phyloP scores from a whole-genome alignment of 1,140 invertebrate genomes.

The Lasaia peninsularis region DNA sequence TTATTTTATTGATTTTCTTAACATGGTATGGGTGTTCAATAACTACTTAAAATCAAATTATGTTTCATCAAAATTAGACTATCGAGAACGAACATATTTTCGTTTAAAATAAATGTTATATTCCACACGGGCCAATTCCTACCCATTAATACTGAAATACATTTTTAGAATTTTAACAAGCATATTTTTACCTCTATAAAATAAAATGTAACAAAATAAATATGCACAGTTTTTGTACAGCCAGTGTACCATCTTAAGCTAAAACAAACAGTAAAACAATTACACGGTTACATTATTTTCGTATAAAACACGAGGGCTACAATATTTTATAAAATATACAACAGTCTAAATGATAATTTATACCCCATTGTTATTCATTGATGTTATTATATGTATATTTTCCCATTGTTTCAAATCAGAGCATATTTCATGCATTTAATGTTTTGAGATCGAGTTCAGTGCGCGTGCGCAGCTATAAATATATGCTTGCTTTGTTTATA shows the following conservation, averaged over 20 bases:
- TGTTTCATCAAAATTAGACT: too few relatives aligned
- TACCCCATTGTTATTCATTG: conserved; percentile 77
- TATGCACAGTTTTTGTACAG: too few relatives aligned
- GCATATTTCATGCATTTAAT: conserved; percentile 77
- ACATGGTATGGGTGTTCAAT: too few relatives aligned
- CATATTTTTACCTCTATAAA: too few relatives aligned
- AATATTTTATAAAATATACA: conserved; percentile 76
- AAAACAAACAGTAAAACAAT: conserved; percentile 41
- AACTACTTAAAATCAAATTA: too few relatives aligned
- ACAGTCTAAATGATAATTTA: conserved; percentile 77
- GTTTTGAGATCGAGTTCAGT: conserved; percentile 46
- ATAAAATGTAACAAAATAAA: too few relatives aligned
- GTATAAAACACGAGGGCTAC: conserved; percentile 61
- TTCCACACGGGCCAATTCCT: too few relatives aligned
- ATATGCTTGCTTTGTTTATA: background rate
- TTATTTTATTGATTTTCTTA: too few relatives aligned
- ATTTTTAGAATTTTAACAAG: too few relatives aligned
- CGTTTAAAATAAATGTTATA: too few relatives aligned
- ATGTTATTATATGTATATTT: conserved; percentile 78
- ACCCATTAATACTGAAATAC: too few relatives aligned
- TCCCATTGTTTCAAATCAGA: conserved; percentile 76
- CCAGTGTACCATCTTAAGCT: background rate
- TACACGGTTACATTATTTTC: conserved; percentile 52
- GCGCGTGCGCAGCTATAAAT: conserved; percentile 12
- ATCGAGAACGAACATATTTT: too few relatives aligned